These are phyloP conservation scores for Nyctibius bracteatus DNA, from an alignment of 2,113 vertebrate genomes.

Conservation along the genomic window DNA sequence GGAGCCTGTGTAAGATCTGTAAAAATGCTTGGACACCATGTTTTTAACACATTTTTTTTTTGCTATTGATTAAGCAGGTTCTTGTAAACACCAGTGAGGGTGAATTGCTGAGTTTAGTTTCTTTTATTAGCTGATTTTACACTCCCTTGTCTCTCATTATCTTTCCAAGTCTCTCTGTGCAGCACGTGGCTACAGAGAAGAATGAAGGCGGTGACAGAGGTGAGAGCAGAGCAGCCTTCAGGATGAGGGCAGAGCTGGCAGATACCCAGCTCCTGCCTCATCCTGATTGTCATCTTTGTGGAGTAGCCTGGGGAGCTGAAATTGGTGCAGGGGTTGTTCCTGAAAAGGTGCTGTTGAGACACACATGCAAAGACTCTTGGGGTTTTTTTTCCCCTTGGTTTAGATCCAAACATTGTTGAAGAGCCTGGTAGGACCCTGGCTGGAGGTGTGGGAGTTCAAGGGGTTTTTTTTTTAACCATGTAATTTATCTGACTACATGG, in stretches of 20 bases:
- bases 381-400: neutral
- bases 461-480: neutral
- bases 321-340: slow-evolving; percentile 7
- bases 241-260: neutral
- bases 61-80: neutral
- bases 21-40: neutral
- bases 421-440: neutral
- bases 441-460: neutral
- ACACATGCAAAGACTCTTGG: neutral
- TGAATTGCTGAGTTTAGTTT: neutral
- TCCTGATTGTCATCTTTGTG: slow-evolving; percentile 20
- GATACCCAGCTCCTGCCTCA: neutral
- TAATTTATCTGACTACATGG: neutral
- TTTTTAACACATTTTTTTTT: neutral
- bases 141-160: slow-evolving; percentile 6
- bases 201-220: neutral
- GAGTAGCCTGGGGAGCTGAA: slow-evolving; percentile 8
- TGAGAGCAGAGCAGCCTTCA: neutral
- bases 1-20: neutral
- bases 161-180: neutral
- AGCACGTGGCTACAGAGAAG: neutral
- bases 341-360: slow-evolving; percentile 47
- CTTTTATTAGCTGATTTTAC: neutral
- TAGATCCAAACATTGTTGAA: neutral
- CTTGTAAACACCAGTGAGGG: neutral